These are phyloP conservation scores for Nemapogon koenigi DNA, from an alignment of 2,888 invertebrate species.

Conservation along the genomic window DNA sequence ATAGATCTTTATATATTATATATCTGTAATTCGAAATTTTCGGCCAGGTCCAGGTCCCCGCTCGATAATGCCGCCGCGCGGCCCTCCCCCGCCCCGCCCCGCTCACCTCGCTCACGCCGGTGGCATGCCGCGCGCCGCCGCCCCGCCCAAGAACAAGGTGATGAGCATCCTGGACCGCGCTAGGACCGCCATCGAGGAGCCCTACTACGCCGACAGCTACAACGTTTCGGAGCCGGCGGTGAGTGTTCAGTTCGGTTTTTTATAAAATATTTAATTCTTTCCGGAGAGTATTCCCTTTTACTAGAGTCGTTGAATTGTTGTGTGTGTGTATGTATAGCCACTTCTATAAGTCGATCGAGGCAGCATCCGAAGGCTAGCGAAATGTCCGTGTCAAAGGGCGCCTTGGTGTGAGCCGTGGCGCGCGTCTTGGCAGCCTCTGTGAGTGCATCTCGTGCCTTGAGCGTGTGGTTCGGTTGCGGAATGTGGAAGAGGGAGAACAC, in stretches of 20 bases:
- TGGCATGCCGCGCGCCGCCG: constrained; percentile 25
- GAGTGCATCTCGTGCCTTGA: no score
- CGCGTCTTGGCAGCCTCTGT: no score
- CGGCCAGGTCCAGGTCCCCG: constrained; percentile 8
- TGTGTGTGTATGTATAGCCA: background rate
- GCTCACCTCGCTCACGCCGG: constrained; percentile 24
- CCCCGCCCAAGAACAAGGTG: constrained; percentile 78
- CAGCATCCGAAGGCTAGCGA: background rate
- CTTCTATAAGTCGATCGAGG: no score
- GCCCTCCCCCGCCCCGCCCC: constrained; percentile 26
- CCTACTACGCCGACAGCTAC: constrained; percentile 65
- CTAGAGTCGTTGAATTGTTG: no score
- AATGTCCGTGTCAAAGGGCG: background rate
- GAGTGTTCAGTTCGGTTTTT: constrained; percentile 16
- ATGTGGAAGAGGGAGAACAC: no score
- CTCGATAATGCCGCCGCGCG: constrained; percentile 21
- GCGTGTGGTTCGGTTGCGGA: no score
- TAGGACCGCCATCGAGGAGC: constrained; percentile 81
- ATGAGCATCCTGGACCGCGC: constrained; percentile 85
- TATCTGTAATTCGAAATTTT: no score
- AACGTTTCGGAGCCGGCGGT: constrained; percentile 38
- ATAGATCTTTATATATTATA: no score
- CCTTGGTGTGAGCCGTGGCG: background rate
- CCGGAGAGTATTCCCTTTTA: no score
- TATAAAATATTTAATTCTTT: no score